phyloP scores from a whole-genome alignment of 2,888 invertebrate genomes.

The Hirtodrosophila duncani region DNA sequence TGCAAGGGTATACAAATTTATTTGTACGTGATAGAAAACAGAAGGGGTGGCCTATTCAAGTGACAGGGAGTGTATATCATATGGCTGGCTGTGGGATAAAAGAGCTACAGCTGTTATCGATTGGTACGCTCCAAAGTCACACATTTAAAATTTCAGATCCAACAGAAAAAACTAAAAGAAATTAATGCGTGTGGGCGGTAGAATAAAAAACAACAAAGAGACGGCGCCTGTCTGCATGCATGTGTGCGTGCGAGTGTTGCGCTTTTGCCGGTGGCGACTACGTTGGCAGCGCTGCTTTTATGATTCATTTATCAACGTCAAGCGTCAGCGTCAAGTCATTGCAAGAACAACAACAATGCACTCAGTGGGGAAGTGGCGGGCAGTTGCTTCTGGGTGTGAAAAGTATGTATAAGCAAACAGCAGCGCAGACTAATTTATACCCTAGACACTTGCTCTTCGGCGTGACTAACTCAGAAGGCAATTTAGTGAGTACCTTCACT shows the following conservation, averaged over 20 bases:
- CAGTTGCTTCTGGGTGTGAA: constrained; percentile 49
- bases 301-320: constrained; percentile 72
- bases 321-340: constrained; percentile 65
- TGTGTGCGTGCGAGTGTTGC: background rate
- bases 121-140: constrained; percentile 33
- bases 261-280: constrained; percentile 26
- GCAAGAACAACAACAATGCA: constrained; percentile 31
- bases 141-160: constrained; percentile 24
- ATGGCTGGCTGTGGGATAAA: constrained; percentile 28
- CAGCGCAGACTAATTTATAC: no score
- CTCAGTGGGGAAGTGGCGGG: constrained; percentile 14
- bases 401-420: constrained; percentile 48
- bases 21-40: constrained; percentile 33
- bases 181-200: constrained; percentile 14
- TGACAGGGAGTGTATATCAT: no score
- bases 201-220: constrained; percentile 12
- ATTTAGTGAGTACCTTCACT: no score
- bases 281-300: constrained; percentile 57
- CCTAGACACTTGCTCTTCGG: no score
- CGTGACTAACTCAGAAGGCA: no score
- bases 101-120: constrained; percentile 58
- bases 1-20: no score
- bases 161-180: constrained; percentile 22
- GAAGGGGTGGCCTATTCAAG: no score
- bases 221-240: constrained; percentile 33